Base-by-base conservation (phyloP, 2,113 vertebrate genomes). In the Eubucco bourcierii region DNA sequence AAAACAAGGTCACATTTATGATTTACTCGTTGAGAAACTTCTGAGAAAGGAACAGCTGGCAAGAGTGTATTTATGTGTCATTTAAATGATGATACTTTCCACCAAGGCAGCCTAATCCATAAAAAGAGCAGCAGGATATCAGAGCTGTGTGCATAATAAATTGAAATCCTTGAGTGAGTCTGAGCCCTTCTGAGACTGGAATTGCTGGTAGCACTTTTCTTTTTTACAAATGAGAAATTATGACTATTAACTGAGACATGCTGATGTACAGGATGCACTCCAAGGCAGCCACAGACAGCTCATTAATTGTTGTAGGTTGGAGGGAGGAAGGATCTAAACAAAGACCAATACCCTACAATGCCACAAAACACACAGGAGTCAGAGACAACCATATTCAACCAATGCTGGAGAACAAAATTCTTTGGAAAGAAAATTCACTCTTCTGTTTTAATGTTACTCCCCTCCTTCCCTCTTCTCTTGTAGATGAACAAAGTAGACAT, bases 221-320 rank as follows among this genome's bases (percentile, higher is more conserved):
- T 33, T 88, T 56, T 95, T 93, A 95, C 76, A 90, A 90, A 95
- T 94, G 87, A 95, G 93, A 87, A 96, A 96, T 97, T 90, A 96
- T 94, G 88, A 96, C 90, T 92, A 87, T 95, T 97, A 94, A 86
- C 77, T 70, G 65, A 95, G 87, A 93, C 72, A 86, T 6, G 3
- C 63, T 95, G 93, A 94, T 94, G 90, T 93, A 95, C 92, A 96
- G 92, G 94, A 97, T 95, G 94, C 81, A 96, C 93, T 96, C 90
- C 82, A 83, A 94, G 84, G 88, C 80, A 96, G 91, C 91, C 94
- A 91, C 94, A 94, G 95, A 87, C 52, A 1, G 79, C 85, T 94
- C 19, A 8, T 94, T 95, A 95, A 96, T 95, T 96, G 94, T 90
- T 80, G 91, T 81, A 95, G 39, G 64, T 65, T 95, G 63, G 70